phyloP scores from a whole-genome alignment of 2,113 vertebrate genomes.

The Apaloderma vittatum region DNA sequence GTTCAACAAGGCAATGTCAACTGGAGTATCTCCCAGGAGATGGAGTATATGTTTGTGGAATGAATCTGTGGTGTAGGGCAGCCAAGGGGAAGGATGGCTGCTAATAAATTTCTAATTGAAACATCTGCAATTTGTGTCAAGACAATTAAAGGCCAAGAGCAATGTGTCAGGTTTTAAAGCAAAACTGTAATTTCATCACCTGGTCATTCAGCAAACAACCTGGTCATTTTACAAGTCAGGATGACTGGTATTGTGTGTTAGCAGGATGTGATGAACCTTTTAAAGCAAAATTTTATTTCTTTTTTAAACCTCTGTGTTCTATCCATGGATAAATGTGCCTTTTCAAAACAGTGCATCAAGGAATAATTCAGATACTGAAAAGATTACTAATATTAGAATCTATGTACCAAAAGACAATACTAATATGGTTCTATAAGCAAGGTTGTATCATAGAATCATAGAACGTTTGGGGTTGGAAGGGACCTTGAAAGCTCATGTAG shows the following conservation, averaged over 20 bases:
- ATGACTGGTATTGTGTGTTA: neutral
- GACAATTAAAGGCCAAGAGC: constrained; percentile 20
- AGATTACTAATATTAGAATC: neutral
- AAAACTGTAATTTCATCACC: neutral
- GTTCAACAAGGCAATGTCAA: neutral
- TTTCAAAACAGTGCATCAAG: neutral
- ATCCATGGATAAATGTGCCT: neutral
- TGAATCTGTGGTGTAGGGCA: neutral
- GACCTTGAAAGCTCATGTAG: no score
- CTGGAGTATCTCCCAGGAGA: neutral
- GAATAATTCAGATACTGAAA: neutral
- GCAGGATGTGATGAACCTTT: neutral
- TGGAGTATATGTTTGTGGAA: neutral
- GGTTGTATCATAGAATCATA: neutral
- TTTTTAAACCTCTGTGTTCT: neutral
- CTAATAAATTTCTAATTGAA: constrained; percentile 26
- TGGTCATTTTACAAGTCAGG: neutral
- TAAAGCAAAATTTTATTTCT: neutral
- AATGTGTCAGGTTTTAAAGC: neutral
- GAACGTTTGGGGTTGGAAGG: no score
- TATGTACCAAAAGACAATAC: neutral
- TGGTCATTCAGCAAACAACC: neutral
- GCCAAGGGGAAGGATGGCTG: neutral
- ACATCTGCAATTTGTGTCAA: neutral
- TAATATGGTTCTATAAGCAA: neutral